Percentiles rank a stretch among this genome's conserved stretches.
phyloP scores from a whole-genome alignment of 2,888 invertebrate species.

The Colletes collaris region DNA sequence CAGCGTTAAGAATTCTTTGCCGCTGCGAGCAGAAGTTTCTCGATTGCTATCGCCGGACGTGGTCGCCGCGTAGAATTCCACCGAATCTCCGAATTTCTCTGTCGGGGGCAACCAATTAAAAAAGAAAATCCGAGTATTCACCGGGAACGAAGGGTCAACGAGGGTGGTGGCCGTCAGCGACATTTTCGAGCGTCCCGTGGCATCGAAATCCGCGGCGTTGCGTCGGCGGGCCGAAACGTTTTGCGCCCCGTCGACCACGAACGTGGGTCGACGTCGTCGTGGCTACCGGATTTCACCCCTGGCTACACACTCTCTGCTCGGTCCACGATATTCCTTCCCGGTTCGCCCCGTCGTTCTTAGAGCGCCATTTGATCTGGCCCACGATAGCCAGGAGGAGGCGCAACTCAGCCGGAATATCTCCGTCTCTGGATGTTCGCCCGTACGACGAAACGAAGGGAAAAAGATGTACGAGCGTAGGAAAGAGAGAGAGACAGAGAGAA shows the following conservation, averaged over 20 bases:
- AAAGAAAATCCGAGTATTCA: neutral
- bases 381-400: conserved; percentile 76
- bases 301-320: conserved; percentile 76
- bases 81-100: too few relatives aligned
- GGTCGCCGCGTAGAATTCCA: too few relatives aligned
- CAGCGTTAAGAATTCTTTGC: too few relatives aligned
- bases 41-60: too few relatives aligned
- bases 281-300: conserved; percentile 83
- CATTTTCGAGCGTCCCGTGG: neutral
- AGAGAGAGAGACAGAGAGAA: neutral
- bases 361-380: conserved; percentile 79
- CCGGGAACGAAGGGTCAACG: too few relatives aligned
- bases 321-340: conserved; percentile 70
- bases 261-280: conserved; percentile 79
- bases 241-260: conserved; percentile 77
- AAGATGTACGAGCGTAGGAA: conserved; percentile 39
- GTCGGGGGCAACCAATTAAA: conserved; percentile 1
- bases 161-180: neutral
- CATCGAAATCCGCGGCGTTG: conserved; percentile 28
- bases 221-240: conserved; percentile 59
- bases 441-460: conserved; percentile 39
- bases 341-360: conserved; percentile 60
- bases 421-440: conserved; percentile 59
- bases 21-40: too few relatives aligned
- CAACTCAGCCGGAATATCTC: conserved; percentile 81